Evolutionary conservation across 2,113 vertebrate species (phyloP), one percentile per base, ranked within the genome.

Genomic region (Phocoena sinus): DNA sequence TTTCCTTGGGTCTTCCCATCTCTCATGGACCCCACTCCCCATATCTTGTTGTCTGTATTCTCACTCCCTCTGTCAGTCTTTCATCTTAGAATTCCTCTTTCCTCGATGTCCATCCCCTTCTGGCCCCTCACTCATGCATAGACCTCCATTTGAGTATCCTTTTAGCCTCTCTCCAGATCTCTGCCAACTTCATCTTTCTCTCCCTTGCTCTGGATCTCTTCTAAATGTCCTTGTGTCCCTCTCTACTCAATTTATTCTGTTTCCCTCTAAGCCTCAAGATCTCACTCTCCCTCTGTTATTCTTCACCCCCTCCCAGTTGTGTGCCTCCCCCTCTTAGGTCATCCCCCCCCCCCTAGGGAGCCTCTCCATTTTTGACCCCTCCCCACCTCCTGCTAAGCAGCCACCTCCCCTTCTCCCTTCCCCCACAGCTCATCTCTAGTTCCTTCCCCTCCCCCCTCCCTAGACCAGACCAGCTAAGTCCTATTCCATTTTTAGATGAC

Each of bases 401-500:
- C 47, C 7, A 71, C 23, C 58, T 67, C 36, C 73, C 60, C 36
- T 23, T 58, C 1, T 28, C 25, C 58, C 62, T 53, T 67, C n/a
- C 53, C 63, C 85, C 17, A 62, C 6, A 84, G 65, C 41, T 31
- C 58, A 95, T 44, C 56, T 89, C 60, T 71, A 56, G 53, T 92
- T 85, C 82, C 25, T 84, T 65, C 44, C 68, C 88, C 50, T 63
- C 28, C 68, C 58, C 21, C 26, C 58, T 41, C 31, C 56, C 67
- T 31, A 83, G 58, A 74, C 18, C 56, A 85, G 63, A 74, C 23
- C 79, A 44, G 56, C 20, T 85, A 96, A 94, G 60, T 94, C 60
- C 25, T 15, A 81, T 88, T 95, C 53, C 71, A 89, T 85, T 96
- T 89, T 96, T 84, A 96, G 85, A 89, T 95, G 80, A 71, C 47